These are phyloP conservation scores for Synergus japonicus DNA, from an alignment of 2,888 invertebrate species.

Conservation along the genomic window DNA sequence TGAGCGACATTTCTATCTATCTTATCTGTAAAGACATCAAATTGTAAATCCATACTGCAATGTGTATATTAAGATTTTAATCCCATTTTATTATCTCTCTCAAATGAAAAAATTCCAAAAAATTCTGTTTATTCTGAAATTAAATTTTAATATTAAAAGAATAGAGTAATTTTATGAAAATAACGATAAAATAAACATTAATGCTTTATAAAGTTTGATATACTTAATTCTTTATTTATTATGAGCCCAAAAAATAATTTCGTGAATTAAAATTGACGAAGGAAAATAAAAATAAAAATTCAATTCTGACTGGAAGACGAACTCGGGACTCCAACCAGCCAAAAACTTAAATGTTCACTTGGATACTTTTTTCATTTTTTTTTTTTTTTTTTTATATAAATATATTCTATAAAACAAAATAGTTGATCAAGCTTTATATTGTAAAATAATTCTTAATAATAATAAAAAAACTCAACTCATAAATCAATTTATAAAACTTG, in stretches of 20 bases:
- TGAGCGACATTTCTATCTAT: not conserved
- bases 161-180: not conserved
- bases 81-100: not conserved
- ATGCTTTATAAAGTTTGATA: not conserved
- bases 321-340: not conserved
- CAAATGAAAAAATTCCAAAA: not conserved
- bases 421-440: too few relatives aligned
- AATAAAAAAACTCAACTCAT: not conserved
- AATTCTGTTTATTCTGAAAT: not conserved
- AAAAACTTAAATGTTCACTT: not conserved
- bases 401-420: not conserved
- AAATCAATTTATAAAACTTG: not conserved
- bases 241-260: not conserved
- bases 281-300: not conserved
- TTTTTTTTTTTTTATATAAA: not conserved
- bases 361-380: not conserved
- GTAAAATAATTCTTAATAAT: not conserved
- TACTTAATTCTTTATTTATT: too few relatives aligned
- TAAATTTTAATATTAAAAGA: not conserved
- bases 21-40: slow-evolving; percentile 7
- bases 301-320: not conserved
- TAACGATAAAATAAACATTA: not conserved
- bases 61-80: slow-evolving; percentile 1
- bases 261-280: not conserved
- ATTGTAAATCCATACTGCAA: slow-evolving; percentile 10